A percentile compares a stretch with the other conserved stretches of the same genome.
Evolutionary conservation across 2,113 vertebrate genomes (phyloP).

Genomic region (Channa argus): DNA sequence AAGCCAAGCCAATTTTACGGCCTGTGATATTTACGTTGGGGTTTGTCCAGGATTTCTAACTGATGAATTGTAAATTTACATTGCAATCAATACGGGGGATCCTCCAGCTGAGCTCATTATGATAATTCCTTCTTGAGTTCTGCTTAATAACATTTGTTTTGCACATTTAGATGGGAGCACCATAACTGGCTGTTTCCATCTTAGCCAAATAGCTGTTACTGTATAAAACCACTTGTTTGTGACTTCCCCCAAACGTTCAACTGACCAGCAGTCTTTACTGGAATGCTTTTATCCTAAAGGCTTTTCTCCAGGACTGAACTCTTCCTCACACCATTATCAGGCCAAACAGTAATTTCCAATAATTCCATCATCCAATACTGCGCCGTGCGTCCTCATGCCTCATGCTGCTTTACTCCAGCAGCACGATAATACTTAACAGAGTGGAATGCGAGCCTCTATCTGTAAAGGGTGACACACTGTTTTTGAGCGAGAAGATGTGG

Average conservation of each 20-base stretch:
- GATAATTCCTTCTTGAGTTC: conserved; percentile 22
- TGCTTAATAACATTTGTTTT: conserved; percentile 56
- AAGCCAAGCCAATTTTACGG: conserved; percentile 70
- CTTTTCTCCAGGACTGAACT: conserved; percentile 47
- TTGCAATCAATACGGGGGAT: conserved; percentile 73
- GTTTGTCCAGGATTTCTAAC: conserved; percentile 75
- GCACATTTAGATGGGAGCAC: conserved; percentile 35
- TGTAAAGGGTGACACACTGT: conserved; percentile 45
- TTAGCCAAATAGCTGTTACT: background rate
- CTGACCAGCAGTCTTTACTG: conserved; percentile 31
- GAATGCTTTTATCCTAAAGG: conserved; percentile 58
- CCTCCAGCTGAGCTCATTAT: conserved; percentile 57
- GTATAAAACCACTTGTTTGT: conserved; percentile 33
- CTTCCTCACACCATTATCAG: conserved; percentile 27
- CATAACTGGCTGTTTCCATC: conserved; percentile 34
- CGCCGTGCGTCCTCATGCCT: conserved; percentile 23
- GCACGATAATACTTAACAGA: conserved; percentile 46
- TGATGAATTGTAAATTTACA: conserved; percentile 64
- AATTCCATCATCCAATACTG: conserved; percentile 24
- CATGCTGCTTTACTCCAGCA: conserved; percentile 37
- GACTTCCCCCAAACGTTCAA: conserved; percentile 15
- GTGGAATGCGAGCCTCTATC: conserved; percentile 56
- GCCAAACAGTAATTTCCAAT: conserved; percentile 30
- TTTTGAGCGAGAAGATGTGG: conserved; percentile 39
- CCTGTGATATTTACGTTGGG: conserved; percentile 76